Percentiles rank a stretch among this genome's conserved stretches.
Conservation (phyloP, 2,888 invertebrate genomes). For the Leucoma salicis region DNA sequence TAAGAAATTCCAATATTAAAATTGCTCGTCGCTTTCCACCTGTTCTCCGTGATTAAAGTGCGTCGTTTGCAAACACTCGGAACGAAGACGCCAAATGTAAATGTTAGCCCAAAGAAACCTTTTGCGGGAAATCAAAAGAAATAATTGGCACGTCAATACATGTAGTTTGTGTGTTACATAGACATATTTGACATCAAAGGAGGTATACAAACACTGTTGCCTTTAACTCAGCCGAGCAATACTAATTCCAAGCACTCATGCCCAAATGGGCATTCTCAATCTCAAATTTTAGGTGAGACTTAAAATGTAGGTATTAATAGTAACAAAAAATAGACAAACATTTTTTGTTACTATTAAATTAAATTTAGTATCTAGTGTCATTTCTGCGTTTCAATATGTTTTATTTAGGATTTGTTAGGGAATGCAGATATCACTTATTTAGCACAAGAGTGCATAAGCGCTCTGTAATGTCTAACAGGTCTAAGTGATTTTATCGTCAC, state of each 20-base stretch:
- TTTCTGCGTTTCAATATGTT: too few species aligned
- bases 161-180: constrained; percentile 43
- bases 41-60: constrained; percentile 77
- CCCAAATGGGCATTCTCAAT: too few species aligned
- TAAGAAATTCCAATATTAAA: constrained; percentile 74
- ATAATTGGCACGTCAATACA: constrained; percentile 53
- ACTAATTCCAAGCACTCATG: constrained; percentile 29
- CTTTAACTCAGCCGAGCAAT: constrained; percentile 23
- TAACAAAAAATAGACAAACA: too few species aligned
- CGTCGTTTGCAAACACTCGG: constrained; percentile 60
- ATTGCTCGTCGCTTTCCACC: constrained; percentile 65
- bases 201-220: constrained; percentile 24
- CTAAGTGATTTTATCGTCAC: constrained; percentile 68
- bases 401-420: constrained; percentile 14
- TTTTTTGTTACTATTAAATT: too few species aligned
- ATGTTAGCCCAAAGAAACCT: constrained; percentile 67
- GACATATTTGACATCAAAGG: constrained; percentile 39
- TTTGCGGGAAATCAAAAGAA: constrained; percentile 60
- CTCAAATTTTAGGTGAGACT: too few species aligned
- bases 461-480: constrained; percentile 44
- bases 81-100: constrained; percentile 64
- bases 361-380: too few species aligned
- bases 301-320: too few species aligned
- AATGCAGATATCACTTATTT: constrained; percentile 27
- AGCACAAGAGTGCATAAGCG: too few species aligned